Percentiles rank a stretch among this genome's conserved stretches.
These are phyloP conservation scores for Macaria notata DNA, from an alignment of 2,888 invertebrate genomes.

Conservation along the genomic window DNA sequence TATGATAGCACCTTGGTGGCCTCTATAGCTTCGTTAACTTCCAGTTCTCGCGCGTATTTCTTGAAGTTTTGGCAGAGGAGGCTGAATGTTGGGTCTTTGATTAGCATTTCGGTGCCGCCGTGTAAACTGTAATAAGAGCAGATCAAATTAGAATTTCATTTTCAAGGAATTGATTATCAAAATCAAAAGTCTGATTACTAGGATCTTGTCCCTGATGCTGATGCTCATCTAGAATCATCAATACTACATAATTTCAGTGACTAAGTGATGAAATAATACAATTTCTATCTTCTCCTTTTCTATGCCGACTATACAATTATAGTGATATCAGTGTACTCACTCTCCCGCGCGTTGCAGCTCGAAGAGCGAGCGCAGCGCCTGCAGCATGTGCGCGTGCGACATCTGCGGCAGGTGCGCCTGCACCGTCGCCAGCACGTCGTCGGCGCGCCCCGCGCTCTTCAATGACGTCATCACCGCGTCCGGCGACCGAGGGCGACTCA, in stretches of 20 bases:
- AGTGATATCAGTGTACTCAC: conserved; percentile 42
- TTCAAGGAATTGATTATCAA: too few species aligned
- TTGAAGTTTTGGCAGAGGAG: conserved; percentile 82
- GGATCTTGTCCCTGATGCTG: too few species aligned
- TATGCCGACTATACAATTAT: too few species aligned
- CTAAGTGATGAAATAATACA: too few species aligned
- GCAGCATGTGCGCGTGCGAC: conserved; percentile 80
- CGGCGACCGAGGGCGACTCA: conserved; percentile 42
- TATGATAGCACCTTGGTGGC: conserved; percentile 82
- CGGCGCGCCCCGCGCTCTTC: conserved; percentile 63
- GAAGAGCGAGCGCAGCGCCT: conserved; percentile 80
- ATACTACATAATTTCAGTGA: too few species aligned
- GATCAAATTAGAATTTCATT: not conserved
- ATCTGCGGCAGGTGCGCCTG: conserved; percentile 61
- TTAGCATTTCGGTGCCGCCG: conserved; percentile 61
- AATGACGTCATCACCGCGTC: conserved; percentile 75
- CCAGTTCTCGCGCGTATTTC: conserved; percentile 75
- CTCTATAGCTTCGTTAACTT: conserved; percentile 80
- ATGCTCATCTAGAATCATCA: too few species aligned
- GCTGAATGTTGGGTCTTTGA: conserved; percentile 80
- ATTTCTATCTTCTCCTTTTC: too few species aligned
- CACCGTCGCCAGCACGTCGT: conserved; percentile 73
- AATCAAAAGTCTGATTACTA: too few species aligned
- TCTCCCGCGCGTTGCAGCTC: conserved; percentile 77
- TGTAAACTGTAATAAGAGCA: conserved; percentile 41